These are phyloP conservation scores for Podabrus alpinus DNA, from an alignment of 2,888 invertebrate species.

Conservation along the genomic window DNA sequence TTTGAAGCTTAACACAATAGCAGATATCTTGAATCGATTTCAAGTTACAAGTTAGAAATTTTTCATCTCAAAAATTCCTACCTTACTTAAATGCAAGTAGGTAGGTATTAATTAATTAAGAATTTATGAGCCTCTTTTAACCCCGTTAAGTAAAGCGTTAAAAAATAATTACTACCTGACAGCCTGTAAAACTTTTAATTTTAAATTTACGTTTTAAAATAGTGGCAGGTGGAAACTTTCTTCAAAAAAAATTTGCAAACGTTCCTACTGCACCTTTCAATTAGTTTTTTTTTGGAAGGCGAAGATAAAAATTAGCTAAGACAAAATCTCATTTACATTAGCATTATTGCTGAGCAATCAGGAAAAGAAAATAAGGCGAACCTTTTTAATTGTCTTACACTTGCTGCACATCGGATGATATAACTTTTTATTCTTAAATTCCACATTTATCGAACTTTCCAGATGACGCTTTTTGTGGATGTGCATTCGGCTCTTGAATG, in stretches of 20 bases:
- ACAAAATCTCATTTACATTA: neutral
- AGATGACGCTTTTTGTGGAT: neutral
- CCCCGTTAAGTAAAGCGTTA: neutral
- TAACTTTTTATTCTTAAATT: neutral
- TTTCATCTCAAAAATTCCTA: neutral
- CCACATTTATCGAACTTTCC: neutral
- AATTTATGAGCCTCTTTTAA: neutral
- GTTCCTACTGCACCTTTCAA: neutral
- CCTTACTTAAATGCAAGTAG: neutral
- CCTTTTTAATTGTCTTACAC: neutral
- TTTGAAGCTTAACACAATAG: conserved; percentile 24
- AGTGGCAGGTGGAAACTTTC: neutral
- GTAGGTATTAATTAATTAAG: neutral
- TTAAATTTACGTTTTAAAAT: neutral
- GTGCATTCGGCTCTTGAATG: neutral
- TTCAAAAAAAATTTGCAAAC: neutral
- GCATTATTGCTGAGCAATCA: neutral
- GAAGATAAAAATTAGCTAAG: neutral
- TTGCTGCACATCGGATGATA: neutral
- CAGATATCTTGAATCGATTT: neutral
- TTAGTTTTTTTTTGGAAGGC: neutral
- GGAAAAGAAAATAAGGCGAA: neutral
- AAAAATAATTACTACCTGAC: neutral
- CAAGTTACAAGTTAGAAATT: neutral
- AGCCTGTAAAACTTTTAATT: neutral